Base-by-base conservation (phyloP, 2,113 vertebrate genomes). In the Gambusia holbrooki region DNA sequence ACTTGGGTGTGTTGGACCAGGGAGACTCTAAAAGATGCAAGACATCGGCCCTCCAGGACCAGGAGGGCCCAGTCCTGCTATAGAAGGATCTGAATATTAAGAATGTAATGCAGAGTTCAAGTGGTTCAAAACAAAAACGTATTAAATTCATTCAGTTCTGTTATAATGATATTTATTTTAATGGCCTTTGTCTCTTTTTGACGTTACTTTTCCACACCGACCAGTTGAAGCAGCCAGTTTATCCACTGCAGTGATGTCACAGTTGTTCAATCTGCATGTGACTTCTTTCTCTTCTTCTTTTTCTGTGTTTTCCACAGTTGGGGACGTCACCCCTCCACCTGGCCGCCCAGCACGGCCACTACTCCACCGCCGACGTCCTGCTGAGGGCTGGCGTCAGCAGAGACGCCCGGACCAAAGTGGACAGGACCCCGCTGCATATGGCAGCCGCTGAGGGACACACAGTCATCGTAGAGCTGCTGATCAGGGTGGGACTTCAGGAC, bases 381-480 rank as follows among this genome's bases (percentile, higher is more conserved):
- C 95, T 98, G 1, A 92, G 96, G 10, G 97, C 97, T 0, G 97
- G 97, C 0, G 96, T 98, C 32, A 98, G 97, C 93, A 92, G 96
- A 68, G 97, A 99, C 9, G 97, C 97, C 25, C 95, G 97, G 0
- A 99, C 97, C 40, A 98, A 98, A 70, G 97, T 98, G 76, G 97
- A 98, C 94, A 87, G 97, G 75, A 98, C 97, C 0, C 97, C 97
- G 0, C 89, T 98, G 69, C 97, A 98, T 82, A 96, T 98, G 96
- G 97, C 97, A 0, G 97, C 97, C 0, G 94, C 96, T 0, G 96
- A 97, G 2, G 97, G 97, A 4, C 97, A 98, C 69, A 63, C 91
- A 0, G 92, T 94, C 29, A 95, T 98, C 0, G 97, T 97, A 30
- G 97, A 98, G 62, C 93, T 98, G 76, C 95, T 98, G 12, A 94